Evolutionary conservation across 1,140 invertebrate species (phyloP), one percentile per base, ranked within the genome.

Genomic region (Saccostrea echinata): DNA sequence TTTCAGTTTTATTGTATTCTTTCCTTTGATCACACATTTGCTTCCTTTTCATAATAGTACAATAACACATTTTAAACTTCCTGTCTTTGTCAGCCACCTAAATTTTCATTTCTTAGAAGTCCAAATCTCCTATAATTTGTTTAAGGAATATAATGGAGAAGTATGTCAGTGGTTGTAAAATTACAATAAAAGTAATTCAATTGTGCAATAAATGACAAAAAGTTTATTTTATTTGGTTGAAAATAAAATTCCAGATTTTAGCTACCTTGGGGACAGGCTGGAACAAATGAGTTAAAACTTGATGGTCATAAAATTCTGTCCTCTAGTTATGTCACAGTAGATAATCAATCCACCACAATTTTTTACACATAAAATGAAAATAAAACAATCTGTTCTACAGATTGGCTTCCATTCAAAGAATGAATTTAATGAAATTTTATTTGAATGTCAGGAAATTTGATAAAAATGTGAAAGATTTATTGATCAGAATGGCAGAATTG

Each of bases 311-410:
- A 71, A 71, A 71, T 33, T 33, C 24, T 71, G 27, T 27, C 68
- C 68, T 24, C 68, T 30, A 27, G 68, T 71, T 30, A 71, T 71
- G 68, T 71, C 24, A 71, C 68, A 11, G n/a, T 3, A 71, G 68
- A 71, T 71, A 30, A 71, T 71, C 68, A 30, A 13, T 2, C n/a
- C 27, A 71, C n/a, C 30, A 33, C 68, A 71, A 71, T 71, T 71
- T 71, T 71, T 27, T 27, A 33, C 12, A 30, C 27, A 30, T 71
- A 24, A 71, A 71, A 71, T 71, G 24, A 16, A 71, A 71, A 71
- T 71, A 71, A 71, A 71, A 71, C 68, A 71, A 71, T 71, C 68
- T 71, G 68, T 71, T 71, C 68, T 71, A 71, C 68, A 71, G 68
- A 71, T 71, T 30, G 27, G 68, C 8, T 30, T 27, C 24, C 30